Evolutionary conservation across 2,797 vertebrate genomes (phyloP), one percentile per base, ranked within the genome.

Genomic region (Malacoraja senta): DNA sequence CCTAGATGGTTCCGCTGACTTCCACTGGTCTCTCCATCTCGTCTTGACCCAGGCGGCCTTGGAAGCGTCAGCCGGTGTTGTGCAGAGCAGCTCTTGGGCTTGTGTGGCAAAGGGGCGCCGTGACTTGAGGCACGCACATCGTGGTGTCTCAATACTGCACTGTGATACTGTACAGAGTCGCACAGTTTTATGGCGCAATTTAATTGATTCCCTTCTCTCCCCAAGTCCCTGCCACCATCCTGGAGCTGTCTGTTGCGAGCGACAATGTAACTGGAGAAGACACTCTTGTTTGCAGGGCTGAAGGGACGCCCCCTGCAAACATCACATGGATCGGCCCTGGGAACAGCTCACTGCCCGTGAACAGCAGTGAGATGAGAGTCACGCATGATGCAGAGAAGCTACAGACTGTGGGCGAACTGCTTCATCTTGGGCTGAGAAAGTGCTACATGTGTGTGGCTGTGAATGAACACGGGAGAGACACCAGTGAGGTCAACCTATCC

Each of bases 181-280:
- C 44, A n/a, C 44, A 53, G 44, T 53, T 53, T 53, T 53, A 53
- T 53, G 44, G 4, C 44, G 44, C 44, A 53, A 53, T 53, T 53
- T 53, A 53, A 74, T 74, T 1, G 4, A 74, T 26, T 24, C 19
- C 19, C 53, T 44, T 92, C 10, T 29, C 44, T 53, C 21, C 71
- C 35, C 10, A n/a, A 92, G 90, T 38, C 26, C 90, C 90, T 9
- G 90, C 90, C 71, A 58, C 44, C 3, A 92, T 92, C 90, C 26
- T 92, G 90, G 26, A 72, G 12, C 71, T 92, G 90, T 92, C 38
- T 1, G 3, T 53, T 19, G 71, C n/a, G 71, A n/a, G 12, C 2
- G 71, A 58, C 53, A 13, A 92, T n/a, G 10, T 13, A 53, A 74
- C 12, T 8, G 68, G 90, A 92, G 44, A 53, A 53, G 38, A n/a